These are phyloP conservation scores for Carlito syrichta DNA, from an alignment of 2,113 vertebrate genomes.

Conservation along the genomic window DNA sequence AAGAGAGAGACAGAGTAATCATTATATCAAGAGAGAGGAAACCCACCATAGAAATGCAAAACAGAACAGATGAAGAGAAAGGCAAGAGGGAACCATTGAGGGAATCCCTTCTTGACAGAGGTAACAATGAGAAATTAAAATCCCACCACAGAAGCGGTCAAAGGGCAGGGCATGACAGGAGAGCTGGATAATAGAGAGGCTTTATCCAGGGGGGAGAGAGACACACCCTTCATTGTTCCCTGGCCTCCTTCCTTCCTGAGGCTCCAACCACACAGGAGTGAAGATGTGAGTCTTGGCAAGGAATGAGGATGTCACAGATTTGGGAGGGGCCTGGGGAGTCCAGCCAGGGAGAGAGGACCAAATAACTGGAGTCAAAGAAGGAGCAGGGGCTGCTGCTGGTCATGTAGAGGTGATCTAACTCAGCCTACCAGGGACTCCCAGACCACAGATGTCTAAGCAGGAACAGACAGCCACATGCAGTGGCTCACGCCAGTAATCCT, in stretches of 20 bases:
- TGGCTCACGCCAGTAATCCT: too few species aligned
- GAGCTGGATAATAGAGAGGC: not conserved
- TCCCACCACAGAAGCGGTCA: constrained; percentile 32
- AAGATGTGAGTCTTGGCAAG: not conserved
- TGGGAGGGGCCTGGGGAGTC: not conserved
- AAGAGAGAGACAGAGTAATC: constrained; percentile 51
- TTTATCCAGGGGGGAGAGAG: not conserved
- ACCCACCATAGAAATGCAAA: constrained; percentile 67
- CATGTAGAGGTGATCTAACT: not conserved
- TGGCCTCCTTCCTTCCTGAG: not conserved
- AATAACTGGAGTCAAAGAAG: not conserved
- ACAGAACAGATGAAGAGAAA: constrained; percentile 19
- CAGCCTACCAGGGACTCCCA: not conserved
- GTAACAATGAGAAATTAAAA: constrained; percentile 52
- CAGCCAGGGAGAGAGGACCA: not conserved
- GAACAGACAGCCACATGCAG: too few species aligned
- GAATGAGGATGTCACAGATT: not conserved
- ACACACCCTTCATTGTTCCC: not conserved
- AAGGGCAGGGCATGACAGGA: not conserved
- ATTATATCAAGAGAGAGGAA: constrained; percentile 44
- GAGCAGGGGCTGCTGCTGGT: not conserved
- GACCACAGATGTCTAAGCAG: not conserved
- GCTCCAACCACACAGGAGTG: not conserved
- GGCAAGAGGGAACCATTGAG: not conserved
- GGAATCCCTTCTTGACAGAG: constrained; percentile 18